These are phyloP conservation scores for Apamea anceps DNA, from an alignment of 2,888 invertebrate genomes.

Conservation along the genomic window DNA sequence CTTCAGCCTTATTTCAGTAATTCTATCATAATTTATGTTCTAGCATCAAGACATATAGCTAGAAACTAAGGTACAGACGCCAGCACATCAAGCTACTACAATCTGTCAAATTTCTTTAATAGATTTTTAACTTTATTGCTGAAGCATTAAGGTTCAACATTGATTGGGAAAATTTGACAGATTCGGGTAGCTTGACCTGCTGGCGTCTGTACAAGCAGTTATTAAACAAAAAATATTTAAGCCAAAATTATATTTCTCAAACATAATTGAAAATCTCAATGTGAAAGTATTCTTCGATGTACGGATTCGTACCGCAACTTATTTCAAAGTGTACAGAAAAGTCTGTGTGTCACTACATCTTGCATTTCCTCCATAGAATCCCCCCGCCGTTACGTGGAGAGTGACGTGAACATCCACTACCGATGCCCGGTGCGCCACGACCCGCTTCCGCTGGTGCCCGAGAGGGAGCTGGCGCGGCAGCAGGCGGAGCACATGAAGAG, in stretches of 20 bases:
- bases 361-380: conserved; percentile 91
- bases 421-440: conserved; percentile 96
- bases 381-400: conserved; percentile 96
- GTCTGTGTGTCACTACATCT: neutral
- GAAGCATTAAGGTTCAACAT: too few relatives aligned
- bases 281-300: neutral
- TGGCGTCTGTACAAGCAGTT: too few relatives aligned
- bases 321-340: neutral
- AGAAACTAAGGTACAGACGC: neutral
- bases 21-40: neutral
- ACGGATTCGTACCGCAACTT: neutral
- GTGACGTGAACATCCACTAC: conserved; percentile 98
- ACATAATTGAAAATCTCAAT: neutral
- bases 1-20: neutral
- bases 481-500: conserved; percentile 98
- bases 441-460: conserved; percentile 95
- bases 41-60: neutral
- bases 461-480: conserved; percentile 96
- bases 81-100: too few relatives aligned
- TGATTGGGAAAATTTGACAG: too few relatives aligned
- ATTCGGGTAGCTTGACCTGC: too few relatives aligned
- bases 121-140: too few relatives aligned
- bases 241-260: neutral
- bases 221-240: neutral
- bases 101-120: too few relatives aligned